These are phyloP conservation scores for Trypoxylus dichotomus DNA, from an alignment of 1,140 invertebrate genomes.

Conservation along the genomic window DNA sequence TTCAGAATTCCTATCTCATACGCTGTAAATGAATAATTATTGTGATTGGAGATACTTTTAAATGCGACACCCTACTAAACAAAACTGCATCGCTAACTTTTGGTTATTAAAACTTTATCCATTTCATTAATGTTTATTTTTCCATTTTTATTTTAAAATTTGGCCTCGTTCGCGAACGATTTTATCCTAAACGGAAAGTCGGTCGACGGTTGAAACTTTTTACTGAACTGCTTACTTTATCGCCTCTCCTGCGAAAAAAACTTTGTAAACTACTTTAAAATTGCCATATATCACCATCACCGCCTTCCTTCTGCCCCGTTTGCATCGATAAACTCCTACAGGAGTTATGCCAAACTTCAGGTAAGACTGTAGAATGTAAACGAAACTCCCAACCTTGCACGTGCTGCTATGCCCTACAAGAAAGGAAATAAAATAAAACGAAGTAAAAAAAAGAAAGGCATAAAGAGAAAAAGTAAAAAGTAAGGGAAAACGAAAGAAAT, in stretches of 20 bases:
- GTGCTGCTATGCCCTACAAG: not conserved
- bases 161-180: not conserved
- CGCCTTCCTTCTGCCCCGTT: not conserved
- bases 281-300: constrained; percentile 22
- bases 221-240: constrained; percentile 4
- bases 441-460: not conserved
- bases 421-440: not conserved
- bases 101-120: not conserved
- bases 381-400: not conserved
- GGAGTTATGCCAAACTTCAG: not conserved
- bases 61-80: too few relatives aligned
- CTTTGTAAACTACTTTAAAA: constrained; percentile 21
- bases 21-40: too few relatives aligned
- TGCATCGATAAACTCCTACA: constrained; percentile 16
- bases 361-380: not conserved
- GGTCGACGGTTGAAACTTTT: not conserved
- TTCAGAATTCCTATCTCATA: too few relatives aligned
- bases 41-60: too few relatives aligned
- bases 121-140: not conserved
- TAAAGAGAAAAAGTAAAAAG: not conserved
- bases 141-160: constrained; percentile 5
- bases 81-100: not conserved
- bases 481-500: not conserved
- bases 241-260: not conserved
- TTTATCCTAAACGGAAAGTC: not conserved